phyloP scores from a whole-genome alignment of 2,888 invertebrate genomes.

The Archaeoteleia sp. region DNA sequence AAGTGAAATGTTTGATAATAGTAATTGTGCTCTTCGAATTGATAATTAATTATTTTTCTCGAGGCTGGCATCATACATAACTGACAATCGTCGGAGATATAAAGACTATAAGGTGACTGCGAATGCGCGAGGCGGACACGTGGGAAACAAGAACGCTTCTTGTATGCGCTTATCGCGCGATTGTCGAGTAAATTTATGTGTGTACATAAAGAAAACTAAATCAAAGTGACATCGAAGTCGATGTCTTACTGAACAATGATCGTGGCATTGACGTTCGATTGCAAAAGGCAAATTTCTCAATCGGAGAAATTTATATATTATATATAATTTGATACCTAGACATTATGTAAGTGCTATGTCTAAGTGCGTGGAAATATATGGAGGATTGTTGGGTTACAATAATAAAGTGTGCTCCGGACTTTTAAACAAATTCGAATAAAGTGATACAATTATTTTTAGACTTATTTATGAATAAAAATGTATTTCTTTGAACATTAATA shows the following conservation, averaged over 20 bases:
- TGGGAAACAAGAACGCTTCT: slow-evolving; percentile 53
- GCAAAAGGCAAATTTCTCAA: slow-evolving; percentile 35
- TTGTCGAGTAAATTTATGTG: slow-evolving; percentile 49
- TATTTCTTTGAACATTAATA: no score
- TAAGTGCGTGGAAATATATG: slow-evolving; percentile 31
- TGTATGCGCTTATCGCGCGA: slow-evolving; percentile 52
- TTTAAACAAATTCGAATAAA: no score
- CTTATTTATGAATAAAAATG: no score
- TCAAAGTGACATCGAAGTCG: slow-evolving; percentile 41
- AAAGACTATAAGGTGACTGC: slow-evolving; percentile 47
- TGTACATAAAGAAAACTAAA: slow-evolving; percentile 50
- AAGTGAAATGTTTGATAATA: slow-evolving; percentile 25
- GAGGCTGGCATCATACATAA: slow-evolving; percentile 43
- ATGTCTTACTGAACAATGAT: slow-evolving; percentile 48
- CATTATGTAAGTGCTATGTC: slow-evolving; percentile 31
- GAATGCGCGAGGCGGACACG: slow-evolving; percentile 43
- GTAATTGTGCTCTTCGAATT: slow-evolving; percentile 32
- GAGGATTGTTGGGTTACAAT: slow-evolving; percentile 40
- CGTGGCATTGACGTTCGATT: slow-evolving; percentile 35
- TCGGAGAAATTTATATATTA: slow-evolving; percentile 45
- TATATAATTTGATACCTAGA: slow-evolving; percentile 49
- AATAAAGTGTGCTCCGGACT: slow-evolving; percentile 16
- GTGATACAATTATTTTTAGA: no score
- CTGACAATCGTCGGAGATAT: slow-evolving; percentile 49
- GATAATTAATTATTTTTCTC: slow-evolving; percentile 45